A percentile compares a stretch with the other conserved stretches of the same genome.
phyloP scores from a whole-genome alignment of 2,888 invertebrate species.

The Dolichopus griseipennis region DNA sequence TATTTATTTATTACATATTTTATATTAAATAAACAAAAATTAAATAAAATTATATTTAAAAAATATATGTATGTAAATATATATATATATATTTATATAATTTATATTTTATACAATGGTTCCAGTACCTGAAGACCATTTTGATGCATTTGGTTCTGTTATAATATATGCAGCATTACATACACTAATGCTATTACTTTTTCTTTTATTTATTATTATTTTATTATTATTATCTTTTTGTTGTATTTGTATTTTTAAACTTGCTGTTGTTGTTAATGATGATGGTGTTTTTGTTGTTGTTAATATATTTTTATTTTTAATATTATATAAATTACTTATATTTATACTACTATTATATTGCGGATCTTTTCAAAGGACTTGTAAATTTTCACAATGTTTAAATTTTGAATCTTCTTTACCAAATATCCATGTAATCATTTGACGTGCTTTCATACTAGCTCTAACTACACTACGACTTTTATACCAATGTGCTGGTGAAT shows the following conservation, averaged over 20 bases:
- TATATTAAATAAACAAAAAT: too few relatives aligned
- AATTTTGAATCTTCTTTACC: slow-evolving; percentile 86
- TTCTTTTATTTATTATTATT: neutral
- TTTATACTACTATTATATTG: neutral
- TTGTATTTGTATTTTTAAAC: too few relatives aligned
- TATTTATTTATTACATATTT: too few relatives aligned
- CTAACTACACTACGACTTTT: slow-evolving; percentile 75
- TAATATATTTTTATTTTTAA: neutral
- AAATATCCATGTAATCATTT: slow-evolving; percentile 85
- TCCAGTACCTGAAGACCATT: neutral
- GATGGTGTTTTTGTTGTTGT: neutral
- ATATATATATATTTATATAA: too few relatives aligned
- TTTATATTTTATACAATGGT: neutral
- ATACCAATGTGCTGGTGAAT: slow-evolving; percentile 67
- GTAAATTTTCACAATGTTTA: slow-evolving; percentile 83
- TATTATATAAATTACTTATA: neutral
- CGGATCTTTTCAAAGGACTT: slow-evolving; percentile 59
- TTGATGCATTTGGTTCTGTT: slow-evolving; percentile 8
- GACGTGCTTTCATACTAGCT: slow-evolving; percentile 82
- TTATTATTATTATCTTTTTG: slow-evolving; percentile 1
- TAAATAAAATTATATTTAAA: too few relatives aligned
- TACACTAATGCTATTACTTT: slow-evolving; percentile 1
- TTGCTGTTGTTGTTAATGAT: neutral
- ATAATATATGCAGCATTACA: slow-evolving; percentile 5
- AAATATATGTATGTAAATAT: too few relatives aligned